These are phyloP conservation scores for Hartigia nigra DNA, from an alignment of 2,888 invertebrate species.

Conservation along the genomic window DNA sequence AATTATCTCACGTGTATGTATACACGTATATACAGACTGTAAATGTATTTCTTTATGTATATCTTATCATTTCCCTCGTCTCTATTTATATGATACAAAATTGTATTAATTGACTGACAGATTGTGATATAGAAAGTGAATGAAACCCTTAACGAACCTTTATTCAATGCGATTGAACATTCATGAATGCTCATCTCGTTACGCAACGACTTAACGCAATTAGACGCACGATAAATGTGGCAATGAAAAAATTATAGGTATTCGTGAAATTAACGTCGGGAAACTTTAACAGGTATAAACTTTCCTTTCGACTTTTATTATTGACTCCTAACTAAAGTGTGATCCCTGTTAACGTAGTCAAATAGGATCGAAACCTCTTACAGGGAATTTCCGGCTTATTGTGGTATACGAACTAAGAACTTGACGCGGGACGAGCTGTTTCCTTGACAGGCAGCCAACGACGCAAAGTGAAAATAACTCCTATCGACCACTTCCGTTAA, in stretches of 20 bases:
- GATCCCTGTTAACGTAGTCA: background rate
- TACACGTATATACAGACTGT: background rate
- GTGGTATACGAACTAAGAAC: background rate
- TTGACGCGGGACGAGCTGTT: background rate
- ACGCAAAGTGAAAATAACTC: background rate
- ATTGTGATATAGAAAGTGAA: no score
- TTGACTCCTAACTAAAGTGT: background rate
- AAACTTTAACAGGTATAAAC: background rate
- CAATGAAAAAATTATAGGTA: background rate
- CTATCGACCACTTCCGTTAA: background rate
- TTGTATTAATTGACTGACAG: no score
- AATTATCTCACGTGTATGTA: background rate
- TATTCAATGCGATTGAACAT: no score
- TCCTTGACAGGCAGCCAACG: background rate
- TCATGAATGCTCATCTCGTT: no score
- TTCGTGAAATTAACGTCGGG: background rate
- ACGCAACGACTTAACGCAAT: background rate
- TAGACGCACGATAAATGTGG: background rate
- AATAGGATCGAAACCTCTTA: background rate
- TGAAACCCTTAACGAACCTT: no score
- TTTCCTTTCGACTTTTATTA: background rate
- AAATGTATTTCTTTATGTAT: background rate
- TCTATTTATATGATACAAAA: no score
- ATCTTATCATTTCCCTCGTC: background rate
- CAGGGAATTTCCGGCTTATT: background rate